These are phyloP conservation scores for Poecilus cupreus DNA, from an alignment of 2,888 invertebrate species.

Conservation along the genomic window DNA sequence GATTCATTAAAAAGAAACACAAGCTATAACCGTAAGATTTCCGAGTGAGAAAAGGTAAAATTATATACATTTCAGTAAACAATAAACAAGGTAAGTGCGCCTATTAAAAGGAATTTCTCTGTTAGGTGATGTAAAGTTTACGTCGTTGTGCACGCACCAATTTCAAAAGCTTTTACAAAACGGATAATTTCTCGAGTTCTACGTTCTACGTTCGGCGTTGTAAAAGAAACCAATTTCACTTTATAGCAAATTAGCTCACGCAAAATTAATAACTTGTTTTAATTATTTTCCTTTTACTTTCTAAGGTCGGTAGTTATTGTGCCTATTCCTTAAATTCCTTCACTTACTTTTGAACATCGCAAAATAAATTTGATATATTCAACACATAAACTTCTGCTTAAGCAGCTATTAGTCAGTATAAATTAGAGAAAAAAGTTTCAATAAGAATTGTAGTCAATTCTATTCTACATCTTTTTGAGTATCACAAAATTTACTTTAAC, in stretches of 20 bases:
- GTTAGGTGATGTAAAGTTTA: background rate
- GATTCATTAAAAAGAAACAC: too few relatives aligned
- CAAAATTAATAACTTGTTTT: constrained; percentile 36
- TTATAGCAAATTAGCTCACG: constrained; percentile 8
- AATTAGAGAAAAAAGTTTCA: too few relatives aligned
- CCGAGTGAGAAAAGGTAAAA: background rate
- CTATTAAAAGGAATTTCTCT: background rate
- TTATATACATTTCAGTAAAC: constrained; percentile 17
- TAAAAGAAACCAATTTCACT: constrained; percentile 21
- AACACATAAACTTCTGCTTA: too few relatives aligned
- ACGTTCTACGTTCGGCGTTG: background rate
- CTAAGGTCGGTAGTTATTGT: background rate
- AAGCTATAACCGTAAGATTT: too few relatives aligned
- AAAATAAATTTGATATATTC: too few relatives aligned
- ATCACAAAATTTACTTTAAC: too few relatives aligned
- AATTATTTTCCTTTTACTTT: constrained; percentile 16
- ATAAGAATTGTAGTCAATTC: too few relatives aligned
- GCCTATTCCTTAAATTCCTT: too few relatives aligned
- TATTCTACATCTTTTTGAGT: too few relatives aligned
- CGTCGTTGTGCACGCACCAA: background rate
- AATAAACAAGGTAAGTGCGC: constrained; percentile 4
- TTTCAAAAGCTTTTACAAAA: constrained; percentile 36
- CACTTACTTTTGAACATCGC: too few relatives aligned
- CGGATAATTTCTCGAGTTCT: constrained; percentile 9
- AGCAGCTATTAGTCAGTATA: too few relatives aligned